Evolutionary conservation across 2,113 vertebrate species (phyloP).

Genomic region (Arothron firmamentum): DNA sequence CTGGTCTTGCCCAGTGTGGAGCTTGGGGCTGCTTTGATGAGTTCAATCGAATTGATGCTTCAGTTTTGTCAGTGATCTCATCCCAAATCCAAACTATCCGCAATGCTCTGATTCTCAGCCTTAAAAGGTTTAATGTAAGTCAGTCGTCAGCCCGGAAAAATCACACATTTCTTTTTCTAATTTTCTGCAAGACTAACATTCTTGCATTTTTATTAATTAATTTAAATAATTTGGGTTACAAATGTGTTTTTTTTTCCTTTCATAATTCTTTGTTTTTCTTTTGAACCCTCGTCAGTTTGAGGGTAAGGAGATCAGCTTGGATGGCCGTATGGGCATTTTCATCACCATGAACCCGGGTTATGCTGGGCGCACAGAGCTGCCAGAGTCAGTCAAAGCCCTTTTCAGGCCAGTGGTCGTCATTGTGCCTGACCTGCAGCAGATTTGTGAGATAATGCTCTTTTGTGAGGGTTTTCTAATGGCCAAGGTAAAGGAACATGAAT

Average conservation of each 20-base stretch:
- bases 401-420: conserved; percentile 96
- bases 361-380: conserved; percentile 91
- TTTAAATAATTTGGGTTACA: not conserved
- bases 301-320: conserved; percentile 88
- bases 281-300: conserved; percentile 79
- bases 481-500: conserved; percentile 74
- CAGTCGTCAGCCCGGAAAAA: not conserved
- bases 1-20: conserved; percentile 92
- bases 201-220: not conserved
- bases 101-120: conserved; percentile 85
- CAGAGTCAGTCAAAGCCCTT: conserved; percentile 94
- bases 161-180: not conserved
- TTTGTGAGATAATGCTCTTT: conserved; percentile 98
- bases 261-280: no score
- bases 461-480: conserved; percentile 93
- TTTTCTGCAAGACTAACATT: not conserved
- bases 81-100: conserved; percentile 95
- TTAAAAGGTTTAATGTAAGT: conserved; percentile 85
- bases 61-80: conserved; percentile 95
- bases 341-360: conserved; percentile 99
- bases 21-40: conserved; percentile 99
- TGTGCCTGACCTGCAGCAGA: conserved; percentile 93
- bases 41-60: conserved; percentile 95
- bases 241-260: no score
- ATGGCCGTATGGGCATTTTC: conserved; percentile 90